phyloP scores from a whole-genome alignment of 2,797 vertebrate species.

The Heteromormyrus szaboi region DNA sequence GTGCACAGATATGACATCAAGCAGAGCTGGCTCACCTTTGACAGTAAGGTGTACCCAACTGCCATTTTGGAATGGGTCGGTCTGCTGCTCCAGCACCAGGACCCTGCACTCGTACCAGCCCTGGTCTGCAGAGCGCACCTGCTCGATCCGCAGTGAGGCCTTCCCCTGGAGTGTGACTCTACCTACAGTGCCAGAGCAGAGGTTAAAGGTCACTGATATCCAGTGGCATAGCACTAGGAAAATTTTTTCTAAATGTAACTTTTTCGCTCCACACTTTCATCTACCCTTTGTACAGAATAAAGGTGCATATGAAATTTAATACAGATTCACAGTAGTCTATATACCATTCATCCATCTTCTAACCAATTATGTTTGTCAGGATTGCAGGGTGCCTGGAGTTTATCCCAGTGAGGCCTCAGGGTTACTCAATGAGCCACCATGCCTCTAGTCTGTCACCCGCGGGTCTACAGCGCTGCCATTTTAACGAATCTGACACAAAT shows the following conservation, averaged over 20 bases:
- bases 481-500: background rate
- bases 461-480: background rate
- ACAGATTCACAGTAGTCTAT: background rate
- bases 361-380: background rate
- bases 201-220: background rate
- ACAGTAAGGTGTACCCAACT: conserved; percentile 99
- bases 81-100: conserved; percentile 97
- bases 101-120: conserved; percentile 99
- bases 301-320: background rate
- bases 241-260: background rate
- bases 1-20: conserved; percentile 8
- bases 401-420: background rate
- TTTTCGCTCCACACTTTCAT: background rate
- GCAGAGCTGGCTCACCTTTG: conserved; percentile 71
- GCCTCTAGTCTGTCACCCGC: background rate
- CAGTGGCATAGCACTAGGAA: background rate
- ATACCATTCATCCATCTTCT: background rate
- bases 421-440: background rate
- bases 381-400: background rate
- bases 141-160: conserved; percentile 91
- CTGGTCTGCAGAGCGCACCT: conserved; percentile 92
- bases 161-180: conserved; percentile 91
- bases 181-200: conserved; percentile 56
- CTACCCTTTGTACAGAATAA: background rate
- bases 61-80: conserved; percentile 97